A percentile compares a stretch with the other conserved stretches of the same genome.
phyloP scores from a whole-genome alignment of 2,113 vertebrate species.

The Ochotona curzoniae region DNA sequence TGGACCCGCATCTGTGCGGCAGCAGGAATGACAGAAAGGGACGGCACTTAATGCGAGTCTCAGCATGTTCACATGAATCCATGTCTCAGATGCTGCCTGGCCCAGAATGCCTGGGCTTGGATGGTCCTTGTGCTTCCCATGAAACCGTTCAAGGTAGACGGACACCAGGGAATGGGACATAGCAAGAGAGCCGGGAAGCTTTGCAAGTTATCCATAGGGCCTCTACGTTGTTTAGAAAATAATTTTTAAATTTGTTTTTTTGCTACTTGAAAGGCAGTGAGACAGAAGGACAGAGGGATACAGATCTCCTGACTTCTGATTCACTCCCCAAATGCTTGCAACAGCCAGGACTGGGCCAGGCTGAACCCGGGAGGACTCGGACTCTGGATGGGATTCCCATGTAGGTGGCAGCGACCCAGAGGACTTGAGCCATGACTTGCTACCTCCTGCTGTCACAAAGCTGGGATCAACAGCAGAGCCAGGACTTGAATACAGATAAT shows the following conservation, averaged over 20 bases:
- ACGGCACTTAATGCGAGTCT: background rate
- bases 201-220: background rate
- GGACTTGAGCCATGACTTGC: too few species aligned
- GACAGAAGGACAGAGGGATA: too few species aligned
- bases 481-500: too few species aligned
- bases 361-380: too few species aligned
- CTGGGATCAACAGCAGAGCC: too few species aligned
- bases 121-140: background rate
- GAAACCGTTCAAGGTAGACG: slow-evolving; percentile 69
- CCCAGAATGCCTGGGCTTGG: background rate
- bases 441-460: too few species aligned
- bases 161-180: background rate
- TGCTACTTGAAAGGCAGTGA: background rate
- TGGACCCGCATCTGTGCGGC: background rate
- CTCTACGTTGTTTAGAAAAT: background rate
- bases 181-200: background rate
- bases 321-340: too few species aligned
- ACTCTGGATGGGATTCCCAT: too few species aligned
- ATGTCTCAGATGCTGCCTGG: background rate
- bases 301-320: too few species aligned
- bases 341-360: too few species aligned
- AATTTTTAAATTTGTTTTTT: background rate
- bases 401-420: too few species aligned
- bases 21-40: background rate
- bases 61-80: background rate